These are phyloP conservation scores for Calephelis perditalis DNA, from an alignment of 2,888 invertebrate genomes.

Conservation along the genomic window DNA sequence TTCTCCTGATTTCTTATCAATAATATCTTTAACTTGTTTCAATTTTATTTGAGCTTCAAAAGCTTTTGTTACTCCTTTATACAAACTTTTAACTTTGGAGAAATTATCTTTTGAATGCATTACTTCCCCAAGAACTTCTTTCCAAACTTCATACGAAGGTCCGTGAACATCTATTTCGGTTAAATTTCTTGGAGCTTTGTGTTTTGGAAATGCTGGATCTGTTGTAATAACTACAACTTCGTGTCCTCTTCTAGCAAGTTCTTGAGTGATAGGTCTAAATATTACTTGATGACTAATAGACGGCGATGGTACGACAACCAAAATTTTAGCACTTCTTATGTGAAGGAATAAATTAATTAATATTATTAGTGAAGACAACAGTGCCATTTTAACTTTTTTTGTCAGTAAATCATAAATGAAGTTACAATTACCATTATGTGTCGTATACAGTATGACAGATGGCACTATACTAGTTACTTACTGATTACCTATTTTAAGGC, in stretches of 20 bases:
- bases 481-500: too few species aligned
- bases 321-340: background rate
- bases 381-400: too few species aligned
- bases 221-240: background rate
- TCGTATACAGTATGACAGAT: too few species aligned
- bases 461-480: too few species aligned
- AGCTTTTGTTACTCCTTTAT: slow-evolving; percentile 14
- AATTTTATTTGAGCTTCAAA: slow-evolving; percentile 22
- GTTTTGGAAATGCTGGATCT: background rate
- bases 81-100: slow-evolving; percentile 17
- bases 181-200: background rate
- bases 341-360: too few species aligned
- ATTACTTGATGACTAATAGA: background rate
- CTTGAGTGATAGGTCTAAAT: background rate
- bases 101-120: slow-evolving; percentile 2
- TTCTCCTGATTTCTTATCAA: slow-evolving; percentile 19
- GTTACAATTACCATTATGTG: too few species aligned
- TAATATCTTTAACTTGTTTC: slow-evolving; percentile 19
- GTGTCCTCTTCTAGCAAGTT: background rate
- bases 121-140: background rate
- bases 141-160: slow-evolving; percentile 13
- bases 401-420: too few species aligned
- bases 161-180: slow-evolving; percentile 1
- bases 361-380: too few species aligned
- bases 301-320: background rate